Conservation (phyloP, 2,797 vertebrate genomes). For the Epinephelus coioides region DNA sequence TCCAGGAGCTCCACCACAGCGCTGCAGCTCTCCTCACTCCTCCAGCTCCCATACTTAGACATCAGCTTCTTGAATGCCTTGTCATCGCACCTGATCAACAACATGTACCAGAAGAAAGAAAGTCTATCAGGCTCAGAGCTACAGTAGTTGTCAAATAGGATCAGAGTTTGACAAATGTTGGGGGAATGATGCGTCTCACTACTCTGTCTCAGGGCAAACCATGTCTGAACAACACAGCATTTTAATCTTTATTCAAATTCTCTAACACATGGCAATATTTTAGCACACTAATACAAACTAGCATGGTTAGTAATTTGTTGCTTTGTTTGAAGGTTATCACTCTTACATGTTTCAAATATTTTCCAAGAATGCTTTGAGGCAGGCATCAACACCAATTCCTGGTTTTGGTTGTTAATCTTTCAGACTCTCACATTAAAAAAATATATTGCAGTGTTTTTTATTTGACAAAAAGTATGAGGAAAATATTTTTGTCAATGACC, state of each 20-base stretch:
- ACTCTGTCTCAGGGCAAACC: background rate
- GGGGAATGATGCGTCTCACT: background rate
- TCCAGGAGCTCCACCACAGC: slow-evolving; percentile 83
- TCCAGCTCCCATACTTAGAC: slow-evolving; percentile 79
- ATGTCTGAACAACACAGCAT: background rate
- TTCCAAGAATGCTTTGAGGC: background rate
- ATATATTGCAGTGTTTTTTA: background rate
- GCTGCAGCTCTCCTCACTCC: slow-evolving; percentile 73
- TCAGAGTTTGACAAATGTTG: background rate
- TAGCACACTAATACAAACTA: background rate
- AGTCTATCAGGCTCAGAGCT: background rate
- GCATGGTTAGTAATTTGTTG: too few relatives aligned
- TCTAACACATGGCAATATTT: background rate
- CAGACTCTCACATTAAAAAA: background rate
- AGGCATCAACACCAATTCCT: background rate
- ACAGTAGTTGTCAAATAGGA: background rate
- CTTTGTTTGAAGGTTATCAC: background rate
- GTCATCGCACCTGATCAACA: slow-evolving; percentile 86
- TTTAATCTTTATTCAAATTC: background rate
- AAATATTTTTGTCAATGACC: too few relatives aligned
- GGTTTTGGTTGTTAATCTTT: too few relatives aligned
- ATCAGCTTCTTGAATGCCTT: slow-evolving; percentile 84
- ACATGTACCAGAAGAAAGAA: background rate
- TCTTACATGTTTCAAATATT: background rate
- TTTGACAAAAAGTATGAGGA: too few relatives aligned